Conservation (phyloP, 2,113 vertebrate genomes). For the Proterorhinus semilunaris region DNA sequence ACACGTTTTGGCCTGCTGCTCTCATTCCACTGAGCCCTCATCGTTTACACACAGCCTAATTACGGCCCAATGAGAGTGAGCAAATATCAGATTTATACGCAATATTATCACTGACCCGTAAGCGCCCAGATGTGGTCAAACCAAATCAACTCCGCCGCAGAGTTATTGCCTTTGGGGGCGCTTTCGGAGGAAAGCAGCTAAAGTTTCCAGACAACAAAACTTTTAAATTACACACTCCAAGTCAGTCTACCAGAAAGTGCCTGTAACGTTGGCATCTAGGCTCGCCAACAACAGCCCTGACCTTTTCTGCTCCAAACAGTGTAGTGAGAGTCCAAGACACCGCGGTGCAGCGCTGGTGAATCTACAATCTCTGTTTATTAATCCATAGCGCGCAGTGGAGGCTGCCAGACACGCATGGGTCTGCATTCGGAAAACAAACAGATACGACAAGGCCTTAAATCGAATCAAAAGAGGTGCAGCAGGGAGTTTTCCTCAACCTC, state of each 20-base stretch:
- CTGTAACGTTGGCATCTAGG: slow-evolving; percentile 9
- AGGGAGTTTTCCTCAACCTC: slow-evolving; percentile 13
- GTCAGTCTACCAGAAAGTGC: slow-evolving; percentile 31
- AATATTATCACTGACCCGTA: slow-evolving; percentile 19
- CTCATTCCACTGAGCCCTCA: neutral
- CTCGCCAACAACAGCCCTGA: slow-evolving; percentile 38
- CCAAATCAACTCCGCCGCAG: slow-evolving; percentile 17
- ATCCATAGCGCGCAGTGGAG: slow-evolving; percentile 12
- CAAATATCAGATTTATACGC: neutral
- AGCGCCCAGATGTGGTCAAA: slow-evolving; percentile 14
- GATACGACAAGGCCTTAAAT: slow-evolving; percentile 25
- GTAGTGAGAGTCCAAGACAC: neutral
- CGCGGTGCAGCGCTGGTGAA: slow-evolving; percentile 24
- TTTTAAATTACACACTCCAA: slow-evolving; percentile 39
- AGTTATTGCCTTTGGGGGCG: slow-evolving; percentile 24
- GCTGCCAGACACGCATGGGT: slow-evolving; percentile 4
- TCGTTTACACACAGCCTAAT: slow-evolving; percentile 2
- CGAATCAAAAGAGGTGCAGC: slow-evolving; percentile 25
- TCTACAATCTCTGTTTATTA: slow-evolving; percentile 36
- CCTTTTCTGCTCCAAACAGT: slow-evolving; percentile 38
- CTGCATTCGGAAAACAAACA: slow-evolving; percentile 11
- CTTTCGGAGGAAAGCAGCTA: slow-evolving; percentile 20
- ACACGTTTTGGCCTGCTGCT: neutral
- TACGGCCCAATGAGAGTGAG: neutral
- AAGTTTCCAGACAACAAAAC: slow-evolving; percentile 43